A percentile compares a stretch with the other conserved stretches of the same genome.
These are phyloP conservation scores for Lethrus apterus DNA, from an alignment of 1,140 invertebrate genomes.

Conservation along the genomic window DNA sequence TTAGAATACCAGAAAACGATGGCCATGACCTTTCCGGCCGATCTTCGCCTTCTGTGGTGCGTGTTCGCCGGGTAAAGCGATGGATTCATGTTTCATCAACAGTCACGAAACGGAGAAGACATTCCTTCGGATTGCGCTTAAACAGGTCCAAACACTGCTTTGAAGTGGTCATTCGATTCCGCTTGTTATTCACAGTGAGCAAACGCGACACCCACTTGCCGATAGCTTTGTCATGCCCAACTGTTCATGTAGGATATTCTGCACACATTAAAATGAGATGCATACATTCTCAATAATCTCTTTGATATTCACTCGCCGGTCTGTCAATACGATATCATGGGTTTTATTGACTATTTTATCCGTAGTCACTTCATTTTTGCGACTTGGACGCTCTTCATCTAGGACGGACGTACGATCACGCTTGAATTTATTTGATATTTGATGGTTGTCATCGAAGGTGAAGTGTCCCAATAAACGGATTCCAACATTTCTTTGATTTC, in stretches of 20 bases:
- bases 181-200: background rate
- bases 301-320: background rate
- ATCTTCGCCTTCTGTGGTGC: too few species aligned
- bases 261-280: background rate
- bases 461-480: background rate
- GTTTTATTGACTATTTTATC: too few species aligned
- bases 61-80: too few species aligned
- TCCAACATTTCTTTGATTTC: background rate
- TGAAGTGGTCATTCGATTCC: too few species aligned
- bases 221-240: conserved; percentile 1
- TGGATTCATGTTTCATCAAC: too few species aligned
- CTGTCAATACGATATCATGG: background rate
- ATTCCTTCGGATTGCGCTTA: background rate
- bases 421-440: background rate
- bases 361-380: background rate
- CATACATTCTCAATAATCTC: conserved; percentile 1
- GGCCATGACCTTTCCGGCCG: conserved; percentile 29
- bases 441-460: background rate
- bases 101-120: background rate
- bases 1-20: conserved; percentile 33
- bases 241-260: background rate
- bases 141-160: too few species aligned
- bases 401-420: background rate
- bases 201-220: background rate
- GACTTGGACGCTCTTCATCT: background rate